Conservation (phyloP, 2,113 vertebrate species). For the Peucedramus taeniatus region DNA sequence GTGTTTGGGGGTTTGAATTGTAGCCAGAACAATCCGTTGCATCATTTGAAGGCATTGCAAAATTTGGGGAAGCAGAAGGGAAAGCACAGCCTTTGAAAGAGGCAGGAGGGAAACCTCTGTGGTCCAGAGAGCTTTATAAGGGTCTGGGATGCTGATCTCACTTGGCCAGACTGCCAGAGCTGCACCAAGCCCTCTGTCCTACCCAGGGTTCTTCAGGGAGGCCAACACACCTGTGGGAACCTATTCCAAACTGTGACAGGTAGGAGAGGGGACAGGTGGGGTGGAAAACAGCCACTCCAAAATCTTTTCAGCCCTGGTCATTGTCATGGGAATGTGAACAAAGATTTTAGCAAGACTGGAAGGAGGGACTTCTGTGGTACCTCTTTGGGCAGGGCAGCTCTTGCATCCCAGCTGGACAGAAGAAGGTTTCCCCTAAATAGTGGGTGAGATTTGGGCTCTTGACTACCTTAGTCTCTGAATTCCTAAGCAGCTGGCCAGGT, state of each 20-base stretch:
- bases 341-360: background rate
- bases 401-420: background rate
- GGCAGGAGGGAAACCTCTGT: background rate
- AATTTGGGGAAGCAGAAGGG: background rate
- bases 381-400: background rate
- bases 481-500: background rate
- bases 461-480: background rate
- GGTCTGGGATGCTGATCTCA: background rate
- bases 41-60: background rate
- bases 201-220: background rate
- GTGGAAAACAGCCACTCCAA: background rate
- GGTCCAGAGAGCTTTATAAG: background rate
- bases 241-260: background rate
- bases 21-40: accelerated
- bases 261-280: background rate
- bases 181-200: background rate
- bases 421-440: background rate
- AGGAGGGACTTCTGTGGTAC: background rate
- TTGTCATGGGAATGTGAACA: background rate
- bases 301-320: background rate
- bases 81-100: background rate
- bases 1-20: background rate
- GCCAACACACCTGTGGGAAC: accelerated
- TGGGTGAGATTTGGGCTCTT: background rate
- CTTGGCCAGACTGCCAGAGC: background rate